Evolutionary conservation across 1,140 invertebrate species (phyloP).

Genomic region (Drosophila teissieri): DNA sequence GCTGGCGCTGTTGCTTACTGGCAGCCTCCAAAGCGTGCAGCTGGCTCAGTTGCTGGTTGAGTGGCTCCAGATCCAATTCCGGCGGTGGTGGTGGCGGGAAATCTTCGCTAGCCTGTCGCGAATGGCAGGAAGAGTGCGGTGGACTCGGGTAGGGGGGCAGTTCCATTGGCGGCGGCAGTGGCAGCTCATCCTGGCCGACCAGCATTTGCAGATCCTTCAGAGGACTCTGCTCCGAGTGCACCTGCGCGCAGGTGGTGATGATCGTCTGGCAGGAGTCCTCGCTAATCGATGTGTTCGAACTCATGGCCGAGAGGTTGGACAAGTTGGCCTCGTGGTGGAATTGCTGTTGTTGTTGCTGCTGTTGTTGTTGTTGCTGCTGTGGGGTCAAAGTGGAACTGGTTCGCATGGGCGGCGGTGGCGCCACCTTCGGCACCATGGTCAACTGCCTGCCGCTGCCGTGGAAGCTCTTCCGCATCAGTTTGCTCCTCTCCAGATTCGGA

Average conservation of each 20-base stretch:
- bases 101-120: conserved; percentile 93
- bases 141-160: conserved; percentile 93
- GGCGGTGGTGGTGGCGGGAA: conserved; percentile 95
- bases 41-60: conserved; percentile 86
- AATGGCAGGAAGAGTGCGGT: conserved; percentile 90
- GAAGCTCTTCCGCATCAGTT: conserved; percentile 95
- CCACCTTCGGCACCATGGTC: conserved; percentile 91
- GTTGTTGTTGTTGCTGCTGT: conserved; percentile 17
- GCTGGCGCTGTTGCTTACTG: conserved; percentile 77
- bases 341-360: conserved; percentile 69
- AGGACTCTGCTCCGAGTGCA: conserved; percentile 91
- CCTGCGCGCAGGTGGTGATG: conserved; percentile 90
- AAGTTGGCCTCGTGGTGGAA: conserved; percentile 84
- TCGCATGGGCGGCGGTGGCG: conserved; percentile 92
- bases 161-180: conserved; percentile 84
- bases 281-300: conserved; percentile 92
- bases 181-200: conserved; percentile 20
- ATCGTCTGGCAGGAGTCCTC: conserved; percentile 92
- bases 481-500: conserved; percentile 93
- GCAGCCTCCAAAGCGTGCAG: conserved; percentile 83
- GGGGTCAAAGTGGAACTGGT: conserved; percentile 89
- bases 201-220: conserved; percentile 85
- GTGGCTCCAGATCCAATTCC: conserved; percentile 88
- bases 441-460: conserved; percentile 93
- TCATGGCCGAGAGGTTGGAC: conserved; percentile 83